Conservation (phyloP, 2,797 vertebrate species). For the Phataginus tricuspis region DNA sequence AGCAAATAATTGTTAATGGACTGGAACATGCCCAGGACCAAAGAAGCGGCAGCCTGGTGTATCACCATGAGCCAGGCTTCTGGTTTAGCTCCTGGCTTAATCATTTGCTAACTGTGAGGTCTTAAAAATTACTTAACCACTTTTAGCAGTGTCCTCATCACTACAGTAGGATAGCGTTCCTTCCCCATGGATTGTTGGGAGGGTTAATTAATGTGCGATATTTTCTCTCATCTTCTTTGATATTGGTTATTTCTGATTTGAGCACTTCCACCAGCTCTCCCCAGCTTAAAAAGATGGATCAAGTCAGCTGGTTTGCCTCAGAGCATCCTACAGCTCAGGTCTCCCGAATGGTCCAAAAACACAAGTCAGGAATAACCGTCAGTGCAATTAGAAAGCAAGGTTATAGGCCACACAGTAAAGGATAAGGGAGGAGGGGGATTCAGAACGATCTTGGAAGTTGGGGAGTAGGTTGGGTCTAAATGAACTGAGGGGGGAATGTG, state of each 20-base stretch:
- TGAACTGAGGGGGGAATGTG: background rate
- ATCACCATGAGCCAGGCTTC: background rate
- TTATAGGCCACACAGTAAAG: background rate
- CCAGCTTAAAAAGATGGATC: background rate
- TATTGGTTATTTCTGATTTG: background rate
- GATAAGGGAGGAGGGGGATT: background rate
- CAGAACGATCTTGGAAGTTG: background rate
- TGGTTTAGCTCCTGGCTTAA: background rate
- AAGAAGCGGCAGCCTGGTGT: background rate
- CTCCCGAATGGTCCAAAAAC: background rate
- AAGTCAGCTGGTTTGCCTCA: background rate
- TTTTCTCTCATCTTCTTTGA: background rate
- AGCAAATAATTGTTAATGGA: background rate
- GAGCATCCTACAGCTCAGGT: background rate
- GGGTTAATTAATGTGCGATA: background rate
- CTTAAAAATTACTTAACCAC: background rate
- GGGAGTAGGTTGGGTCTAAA: background rate
- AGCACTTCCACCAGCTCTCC: background rate
- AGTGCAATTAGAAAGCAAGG: background rate
- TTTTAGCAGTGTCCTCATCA: background rate
- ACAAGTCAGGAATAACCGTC: background rate
- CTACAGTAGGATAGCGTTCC: background rate
- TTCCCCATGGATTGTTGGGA: background rate
- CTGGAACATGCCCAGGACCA: background rate
- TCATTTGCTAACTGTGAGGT: background rate